Evolutionary conservation across 2,797 vertebrate genomes (phyloP), one percentile per base, ranked within the genome.

Genomic region (Rhinatrema bivittatum): DNA sequence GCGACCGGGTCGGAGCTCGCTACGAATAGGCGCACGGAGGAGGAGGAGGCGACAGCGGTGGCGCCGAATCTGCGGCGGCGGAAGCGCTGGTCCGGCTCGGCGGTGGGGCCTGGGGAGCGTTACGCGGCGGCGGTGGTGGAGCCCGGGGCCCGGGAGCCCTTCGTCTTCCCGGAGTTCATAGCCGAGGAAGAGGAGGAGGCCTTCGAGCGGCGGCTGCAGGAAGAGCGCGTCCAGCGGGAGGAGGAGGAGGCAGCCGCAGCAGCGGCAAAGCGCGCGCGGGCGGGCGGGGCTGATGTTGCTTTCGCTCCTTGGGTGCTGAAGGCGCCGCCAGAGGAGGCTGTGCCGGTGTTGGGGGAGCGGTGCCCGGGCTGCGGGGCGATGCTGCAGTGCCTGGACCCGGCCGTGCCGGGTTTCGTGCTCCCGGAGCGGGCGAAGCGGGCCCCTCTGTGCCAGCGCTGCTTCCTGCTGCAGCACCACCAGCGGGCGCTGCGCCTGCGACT

Each of bases 301-400:
- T n/a, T n/a, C n/a, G n/a, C n/a, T n/a, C n/a, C n/a, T n/a, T n/a
- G n/a, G n/a, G n/a, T n/a, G n/a, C n/a, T n/a, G n/a, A n/a, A n/a
- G n/a, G n/a, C n/a, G n/a, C n/a, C n/a, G n/a, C n/a, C n/a, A 1
- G 88, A 90, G 6, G 21, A 35, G 1, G 44, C 72, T 0, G 46
- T 78, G 33, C 77, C 74, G 0, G 7, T 78, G 11, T 87, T 87
- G 18, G 65, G 76, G 16, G 53, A 53, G 10, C 46, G 45, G 56
- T 97, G 93, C 51, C 70, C 76, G 0, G 94, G 94, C 16, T 96
- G 93, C 13, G 93, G 93, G 1, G 91, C 89, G 1, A 12, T 86
- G 19, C 72, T 96, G 54, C 92, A 97, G 46, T 89, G 91, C 72
- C 23, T 45, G 0, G 71, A 78, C 10, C 13, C 65, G 0, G 13